These are phyloP conservation scores for Cochlearius cochlearius DNA, from an alignment of 2,113 vertebrate genomes.

Conservation along the genomic window DNA sequence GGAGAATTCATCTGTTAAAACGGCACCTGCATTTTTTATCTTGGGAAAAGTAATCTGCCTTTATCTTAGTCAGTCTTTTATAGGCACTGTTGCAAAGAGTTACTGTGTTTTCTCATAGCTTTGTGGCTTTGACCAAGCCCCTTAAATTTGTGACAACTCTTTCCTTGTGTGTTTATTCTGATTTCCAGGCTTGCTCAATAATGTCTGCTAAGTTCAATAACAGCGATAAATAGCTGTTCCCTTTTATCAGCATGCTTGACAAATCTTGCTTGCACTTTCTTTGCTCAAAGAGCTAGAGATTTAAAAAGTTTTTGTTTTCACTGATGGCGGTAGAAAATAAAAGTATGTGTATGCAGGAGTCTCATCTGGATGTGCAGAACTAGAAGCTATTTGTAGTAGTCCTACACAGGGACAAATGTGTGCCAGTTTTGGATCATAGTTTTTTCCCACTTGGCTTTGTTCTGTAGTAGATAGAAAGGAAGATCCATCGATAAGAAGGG, in stretches of 20 bases:
- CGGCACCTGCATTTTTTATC: background rate
- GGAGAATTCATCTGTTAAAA: background rate
- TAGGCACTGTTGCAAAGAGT: background rate
- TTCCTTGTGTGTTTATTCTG: background rate
- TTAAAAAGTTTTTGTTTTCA: background rate
- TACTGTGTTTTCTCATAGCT: background rate
- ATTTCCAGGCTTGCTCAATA: background rate
- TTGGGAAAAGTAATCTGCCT: background rate
- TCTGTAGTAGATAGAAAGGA: background rate
- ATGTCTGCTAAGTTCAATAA: background rate
- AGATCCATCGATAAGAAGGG: background rate
- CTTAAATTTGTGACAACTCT: background rate
- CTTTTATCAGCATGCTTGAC: background rate
- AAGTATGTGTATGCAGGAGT: background rate
- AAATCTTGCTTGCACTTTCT: background rate
- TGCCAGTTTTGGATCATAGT: background rate
- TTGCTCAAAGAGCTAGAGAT: background rate
- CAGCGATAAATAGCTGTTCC: background rate
- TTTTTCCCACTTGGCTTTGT: background rate
- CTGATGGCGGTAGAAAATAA: background rate
- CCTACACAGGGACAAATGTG: background rate
- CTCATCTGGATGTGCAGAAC: background rate
- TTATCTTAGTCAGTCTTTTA: background rate
- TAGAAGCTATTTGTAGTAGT: background rate
- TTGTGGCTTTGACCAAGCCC: background rate